A percentile compares a stretch with the other conserved stretches of the same genome.
phyloP scores from a whole-genome alignment of 1,140 invertebrate species.

The Diabrotica virgifera region DNA sequence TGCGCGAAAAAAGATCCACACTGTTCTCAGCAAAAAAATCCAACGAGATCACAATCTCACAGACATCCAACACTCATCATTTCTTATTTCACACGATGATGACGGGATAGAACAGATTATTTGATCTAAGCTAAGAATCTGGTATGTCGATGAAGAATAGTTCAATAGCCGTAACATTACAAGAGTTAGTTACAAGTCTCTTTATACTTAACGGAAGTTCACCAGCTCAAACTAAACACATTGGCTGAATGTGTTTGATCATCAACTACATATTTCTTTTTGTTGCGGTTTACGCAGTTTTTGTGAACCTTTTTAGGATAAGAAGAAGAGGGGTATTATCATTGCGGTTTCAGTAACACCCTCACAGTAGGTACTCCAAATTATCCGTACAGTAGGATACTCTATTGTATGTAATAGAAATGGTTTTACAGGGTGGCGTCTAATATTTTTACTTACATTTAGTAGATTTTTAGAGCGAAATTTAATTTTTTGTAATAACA shows the following conservation, averaged over 20 bases:
- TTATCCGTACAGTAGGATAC: no score
- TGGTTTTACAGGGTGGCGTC: no score
- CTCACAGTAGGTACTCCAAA: no score
- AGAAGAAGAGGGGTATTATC: not conserved
- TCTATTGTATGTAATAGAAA: no score
- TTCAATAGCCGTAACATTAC: conserved; percentile 16
- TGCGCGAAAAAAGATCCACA: not conserved
- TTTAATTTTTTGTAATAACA: no score
- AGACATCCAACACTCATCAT: conserved; percentile 13
- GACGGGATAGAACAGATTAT: conserved; percentile 5
- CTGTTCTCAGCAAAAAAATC: not conserved
- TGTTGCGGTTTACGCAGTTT: conserved; percentile 4
- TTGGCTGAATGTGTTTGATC: conserved; percentile 14
- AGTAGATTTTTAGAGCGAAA: no score
- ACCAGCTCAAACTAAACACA: conserved; percentile 15
- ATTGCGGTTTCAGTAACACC: not conserved
- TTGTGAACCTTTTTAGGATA: not conserved
- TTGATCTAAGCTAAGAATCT: conserved; percentile 20
- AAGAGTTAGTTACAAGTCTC: conserved; percentile 4
- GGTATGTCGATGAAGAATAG: conserved; percentile 8
- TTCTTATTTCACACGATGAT: conserved; percentile 12
- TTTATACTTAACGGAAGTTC: conserved; percentile 13
- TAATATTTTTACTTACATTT: no score
- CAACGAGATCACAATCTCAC: not conserved
- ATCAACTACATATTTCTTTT: conserved; percentile 6